Base-by-base conservation (phyloP, 2,888 invertebrate genomes). In the Spodoptera littoralis region DNA sequence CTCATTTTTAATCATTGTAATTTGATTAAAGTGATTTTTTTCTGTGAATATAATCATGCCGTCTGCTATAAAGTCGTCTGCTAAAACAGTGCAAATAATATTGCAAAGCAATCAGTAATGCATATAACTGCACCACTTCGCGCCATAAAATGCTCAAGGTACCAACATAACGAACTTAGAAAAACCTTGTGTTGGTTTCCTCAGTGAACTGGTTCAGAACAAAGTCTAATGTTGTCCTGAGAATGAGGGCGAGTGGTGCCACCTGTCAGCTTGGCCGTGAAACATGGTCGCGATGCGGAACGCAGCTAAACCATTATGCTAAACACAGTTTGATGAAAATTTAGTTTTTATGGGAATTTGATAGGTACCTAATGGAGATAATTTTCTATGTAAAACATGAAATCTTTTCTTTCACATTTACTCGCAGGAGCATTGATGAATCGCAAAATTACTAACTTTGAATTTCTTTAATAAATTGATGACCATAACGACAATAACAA, bases 241-340 rank as follows among this genome's bases (percentile, higher is more conserved):
- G 76, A 72, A 72, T 54, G 65, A 50, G 71, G 70, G 36, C 76
- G 64, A 64, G 56, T 64, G 27, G 56, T 64, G 50, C 59, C 76
- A 75, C 76, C 71, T 75, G 71, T 70, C 76, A 47, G 44, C 53
- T 18, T 64, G 71, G 47, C 71, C 70, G 64, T 72, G 75, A 72
- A 72, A 64, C 60, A 64, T 60, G 50, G 64, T 51, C 36, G 56
- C 71, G 59, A 70, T 45, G 71, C 65, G 53, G 59, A 60, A 64
- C 76, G 76, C 70, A 64, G 63, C 48, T 63, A 53, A 74, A 70
- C 56, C 11, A 69, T 50, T 44, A 27, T 13, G 44, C 24, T 44
- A 18, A 42, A 12, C 24, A 0, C 11, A 42, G 22, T 22, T 30
- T 47, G 53, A 73, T 27, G 12, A 2, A 36, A 12, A 12, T 12